Base-by-base conservation (phyloP, 2,113 vertebrate genomes). In the Lophura nycthemera region DNA sequence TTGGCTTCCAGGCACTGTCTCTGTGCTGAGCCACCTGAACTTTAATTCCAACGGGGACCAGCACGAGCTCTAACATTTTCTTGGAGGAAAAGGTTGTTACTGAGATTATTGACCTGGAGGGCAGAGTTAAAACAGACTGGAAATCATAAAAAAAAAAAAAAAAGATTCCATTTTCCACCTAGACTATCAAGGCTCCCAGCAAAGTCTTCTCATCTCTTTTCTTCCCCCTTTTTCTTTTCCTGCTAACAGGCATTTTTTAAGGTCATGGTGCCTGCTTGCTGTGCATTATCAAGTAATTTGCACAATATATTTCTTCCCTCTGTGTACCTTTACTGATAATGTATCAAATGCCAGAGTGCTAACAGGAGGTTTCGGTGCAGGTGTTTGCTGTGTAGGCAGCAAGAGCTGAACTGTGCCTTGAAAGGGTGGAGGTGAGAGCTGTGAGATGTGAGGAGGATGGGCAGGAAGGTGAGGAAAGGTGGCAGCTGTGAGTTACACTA, bases 91-190 rank as follows among this genome's bases (percentile, higher is more conserved):
- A 95, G 85, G 75, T 85, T 92, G 75, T 89, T 94, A 82, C 60
- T 19, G 83, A 86, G 88, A 69, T 32, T 78, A 78, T 84, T 93
- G 96, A 96, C 94, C 94, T 7, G 24, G 32, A 94, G 95, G 92
- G 95, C 95, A 96, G 88, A 86, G 93, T 67, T 81, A 91, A 56
- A 94, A 32, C 66, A 63, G 79, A 42, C 69, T 95, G 86, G 85
- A 93, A 96, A 91, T 45, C 6, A 1, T 42, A 40, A 34, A 79
- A 83, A n/a, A 59, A n/a, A 38, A 82, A 85, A 9, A 54, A 54
- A 29, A 18, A 3, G 30, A 85, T 92, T 93, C 79, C 22, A 77
- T 93, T 93, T 94, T 80, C 88, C 79, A 92, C 59, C 72, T 42
- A 54, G 66, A 85, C 83, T 78, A 79, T 74, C 83, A 85, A 83